Conservation (phyloP, 2,113 vertebrate genomes). For the Psettodes erumei region DNA sequence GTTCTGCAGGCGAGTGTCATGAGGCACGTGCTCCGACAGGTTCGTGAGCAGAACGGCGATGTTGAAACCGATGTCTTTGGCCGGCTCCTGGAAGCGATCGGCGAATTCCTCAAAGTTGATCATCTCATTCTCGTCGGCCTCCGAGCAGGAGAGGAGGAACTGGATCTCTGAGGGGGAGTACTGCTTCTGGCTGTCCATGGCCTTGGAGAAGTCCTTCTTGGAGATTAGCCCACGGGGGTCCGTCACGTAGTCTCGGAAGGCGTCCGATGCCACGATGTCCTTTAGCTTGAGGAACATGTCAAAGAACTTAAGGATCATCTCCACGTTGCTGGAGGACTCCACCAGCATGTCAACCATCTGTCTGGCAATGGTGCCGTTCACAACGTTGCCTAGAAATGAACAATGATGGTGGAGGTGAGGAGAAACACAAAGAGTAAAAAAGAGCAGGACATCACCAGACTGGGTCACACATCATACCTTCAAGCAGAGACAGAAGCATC, state of each 20-base stretch:
- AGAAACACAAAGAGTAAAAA: not conserved
- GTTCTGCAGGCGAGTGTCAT: slow-evolving; percentile 90
- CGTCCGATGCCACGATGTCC: slow-evolving; percentile 95
- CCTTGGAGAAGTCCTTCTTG: slow-evolving; percentile 98
- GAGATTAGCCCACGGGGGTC: slow-evolving; percentile 97
- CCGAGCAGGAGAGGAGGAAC: slow-evolving; percentile 96
- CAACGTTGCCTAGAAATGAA: slow-evolving; percentile 88
- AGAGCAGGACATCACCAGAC: not conserved
- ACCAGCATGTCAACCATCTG: slow-evolving; percentile 99
- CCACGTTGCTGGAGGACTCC: slow-evolving; percentile 97
- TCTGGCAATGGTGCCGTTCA: slow-evolving; percentile 94
- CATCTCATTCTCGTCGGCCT: slow-evolving; percentile 98
- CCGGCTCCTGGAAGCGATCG: slow-evolving; percentile 93
- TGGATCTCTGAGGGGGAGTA: slow-evolving; percentile 92
- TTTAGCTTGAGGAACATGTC: slow-evolving; percentile 99
- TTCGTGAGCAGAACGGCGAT: slow-evolving; percentile 95
- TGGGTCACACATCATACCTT: slow-evolving; percentile 78
- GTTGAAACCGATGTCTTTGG: slow-evolving; percentile 97
- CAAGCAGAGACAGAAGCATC: slow-evolving; percentile 94
- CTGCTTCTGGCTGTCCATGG: slow-evolving; percentile 98
- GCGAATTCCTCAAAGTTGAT: slow-evolving; percentile 95
- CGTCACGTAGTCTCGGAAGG: slow-evolving; percentile 92
- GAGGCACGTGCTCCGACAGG: slow-evolving; percentile 94
- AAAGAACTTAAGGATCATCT: slow-evolving; percentile 99
- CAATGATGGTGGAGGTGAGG: not conserved